Base-by-base conservation (phyloP, 1,140 invertebrate genomes). In the Dreissena polymorpha region DNA sequence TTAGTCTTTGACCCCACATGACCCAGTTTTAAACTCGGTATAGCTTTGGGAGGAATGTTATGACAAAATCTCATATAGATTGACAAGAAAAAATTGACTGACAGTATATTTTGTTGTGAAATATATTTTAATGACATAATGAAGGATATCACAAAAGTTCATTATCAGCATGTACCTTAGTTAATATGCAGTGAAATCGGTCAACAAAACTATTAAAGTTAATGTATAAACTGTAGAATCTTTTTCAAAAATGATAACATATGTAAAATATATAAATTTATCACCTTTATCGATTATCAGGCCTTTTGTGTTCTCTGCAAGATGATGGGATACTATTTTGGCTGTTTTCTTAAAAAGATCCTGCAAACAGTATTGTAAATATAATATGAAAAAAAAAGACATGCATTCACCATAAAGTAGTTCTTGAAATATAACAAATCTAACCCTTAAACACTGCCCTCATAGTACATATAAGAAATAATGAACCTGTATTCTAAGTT, bases 311-410 rank as follows among this genome's bases (percentile, higher is more conserved):
- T 82, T 82, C 13, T 82, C 72, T 55, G 79, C 71, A 25, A 91
- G 71, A 53, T 86, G 85, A 50, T 91, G 86, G 57, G 90, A 88
- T 12, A 91, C 79, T 27, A 49, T 65, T 71, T 85, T 88, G 13
- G 90, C 90, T 53, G 87, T 84, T 50, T 79, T 73, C 76, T 91
- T 91, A 71, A 91, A 91, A 65, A 89, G 65, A 49, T 90, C 90
- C 90, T 91, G 82, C 55, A 86, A 82, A 57, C 65, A 67, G 65
- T 55, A 60, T 76, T 21, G 64, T 23, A 39, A n/a, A 18, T 21
- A 67, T 51, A n/a, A 50, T 21, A n/a, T n/a, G n/a, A n/a, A n/a
- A n/a, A n/a, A n/a, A n/a, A n/a, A n/a, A n/a, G n/a, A n/a, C n/a
- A n/a, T n/a, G n/a, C n/a, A n/a, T n/a, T n/a, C n/a, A n/a, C n/a